A percentile compares a stretch with the other conserved stretches of the same genome.
These are phyloP conservation scores for Dipodomys spectabilis DNA, from an alignment of 2,113 vertebrate genomes.

Conservation along the genomic window DNA sequence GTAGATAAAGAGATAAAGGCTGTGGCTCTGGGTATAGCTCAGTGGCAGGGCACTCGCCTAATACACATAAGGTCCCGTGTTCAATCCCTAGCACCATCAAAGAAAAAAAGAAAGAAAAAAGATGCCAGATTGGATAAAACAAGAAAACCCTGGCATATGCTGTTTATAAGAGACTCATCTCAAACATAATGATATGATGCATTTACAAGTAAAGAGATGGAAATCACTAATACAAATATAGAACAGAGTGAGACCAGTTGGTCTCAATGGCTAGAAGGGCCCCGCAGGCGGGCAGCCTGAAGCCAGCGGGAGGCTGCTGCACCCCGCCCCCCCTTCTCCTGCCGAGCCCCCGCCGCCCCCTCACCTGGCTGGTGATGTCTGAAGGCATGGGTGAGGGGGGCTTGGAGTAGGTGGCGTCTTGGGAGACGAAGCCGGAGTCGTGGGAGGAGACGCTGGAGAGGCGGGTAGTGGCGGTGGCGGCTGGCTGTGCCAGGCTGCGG, in stretches of 20 bases:
- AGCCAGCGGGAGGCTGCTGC: background rate
- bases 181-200: background rate
- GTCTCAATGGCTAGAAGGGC: background rate
- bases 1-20: background rate
- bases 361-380: conserved; percentile 98
- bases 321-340: background rate
- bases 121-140: background rate
- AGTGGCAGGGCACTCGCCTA: background rate
- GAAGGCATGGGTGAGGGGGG: conserved; percentile 98
- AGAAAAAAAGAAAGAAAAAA: background rate
- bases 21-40: background rate
- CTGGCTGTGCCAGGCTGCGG: conserved; percentile 96
- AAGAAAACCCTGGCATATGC: conserved; percentile 19
- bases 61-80: background rate
- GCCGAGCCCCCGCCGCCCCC: background rate
- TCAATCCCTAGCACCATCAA: background rate
- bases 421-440: conserved; percentile 98
- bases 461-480: conserved; percentile 89
- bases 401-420: conserved; percentile 96
- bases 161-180: conserved; percentile 37
- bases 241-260: background rate
- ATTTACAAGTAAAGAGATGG: conserved; percentile 5
- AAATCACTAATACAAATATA: background rate
- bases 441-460: conserved; percentile 99
- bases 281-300: fast-evolving